Evolutionary conservation across 2,797 vertebrate species (phyloP), one percentile per base, ranked within the genome.

Genomic region (Karalla daura): DNA sequence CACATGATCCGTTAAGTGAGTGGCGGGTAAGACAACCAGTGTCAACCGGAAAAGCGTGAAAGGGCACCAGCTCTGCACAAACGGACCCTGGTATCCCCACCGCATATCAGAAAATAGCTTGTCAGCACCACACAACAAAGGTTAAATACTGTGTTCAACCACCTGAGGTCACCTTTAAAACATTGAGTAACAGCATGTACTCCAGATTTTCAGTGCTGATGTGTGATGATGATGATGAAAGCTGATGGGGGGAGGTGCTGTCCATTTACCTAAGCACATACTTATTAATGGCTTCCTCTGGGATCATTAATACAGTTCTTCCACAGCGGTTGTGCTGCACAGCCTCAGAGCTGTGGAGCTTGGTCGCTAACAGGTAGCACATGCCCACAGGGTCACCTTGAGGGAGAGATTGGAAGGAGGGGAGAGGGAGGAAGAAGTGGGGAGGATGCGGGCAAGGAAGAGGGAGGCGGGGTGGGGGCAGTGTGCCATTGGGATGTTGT

Each of bases 321-420:
- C 74, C 68, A 20, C 45, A 74, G 61, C 51, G 35, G 58, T 52
- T 66, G 21, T 47, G 51, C 53, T 43, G 54, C 58, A 49, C 27
- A 23, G 63, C 40, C 39, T 50, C 37, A 30, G 47, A 45, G 15
- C 50, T 23, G 50, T 37, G 14, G 51, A 53, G 55, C 21, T 9
- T 12, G 27, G 28, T 15, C 59, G 45, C 67, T 72, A 78, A 58
- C 70, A 78, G 67, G 61, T 79, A 67, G 59, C 5, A 1, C 54
- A 27, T 68, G 63, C 54, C 51, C 65, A 36, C 65, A 59, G 76
- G 83, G 86, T 91, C 83, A 92, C 87, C 88, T 90, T 90, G 83
- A 59, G 58, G 74, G 49, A 68, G 47, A 58, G 67, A 67, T 51
- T 60, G 58, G 60, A 63, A 52, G 45, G 81, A 50, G 45, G 50